Base-by-base conservation (phyloP, 2,888 invertebrate genomes). In the Kryphioiulus occultus region DNA sequence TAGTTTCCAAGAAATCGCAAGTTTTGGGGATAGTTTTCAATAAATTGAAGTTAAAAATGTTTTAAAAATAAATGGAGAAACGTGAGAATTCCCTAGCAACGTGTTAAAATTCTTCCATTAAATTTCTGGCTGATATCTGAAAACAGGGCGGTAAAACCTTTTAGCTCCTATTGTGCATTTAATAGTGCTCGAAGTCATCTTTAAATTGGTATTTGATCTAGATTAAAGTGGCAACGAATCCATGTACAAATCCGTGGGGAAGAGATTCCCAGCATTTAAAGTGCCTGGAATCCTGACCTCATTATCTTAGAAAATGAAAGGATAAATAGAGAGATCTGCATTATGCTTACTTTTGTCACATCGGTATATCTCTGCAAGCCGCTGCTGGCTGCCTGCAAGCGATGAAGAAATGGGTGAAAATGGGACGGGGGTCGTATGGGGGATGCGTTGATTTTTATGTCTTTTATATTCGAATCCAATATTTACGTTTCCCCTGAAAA, bases 211-310 rank as follows among this genome's bases (percentile, higher is more conserved):
- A 5, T 53, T 53, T 53, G 53, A 53, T 53, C 53, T 53, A 53
- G 53, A 53, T 53, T 53, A 53, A 53, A 53, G 53, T 53, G 53
- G 53, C 53, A 53, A 53, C 53, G 53, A 53, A 53, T 53, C 53
- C 53, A 4, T 17, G 53, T 19, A 17, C 53, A 53, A 53, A 53
- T 53, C 53, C 53, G 19, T 19, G 2, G 53, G 53, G 53, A 53
- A 53, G 53, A n/a, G n/a, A 53, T 53, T 53, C 19, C 2, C 53
- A 53, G 53, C 19, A 53, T 53, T 53, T 53, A 53, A 53, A 53
- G 53, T 53, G 53, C 53, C 53, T 53, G 17, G 19, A 53, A 53
- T 53, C 53, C 53, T 53, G 53, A 53, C 53, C 53, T 53, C 53
- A 53, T 53, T 53, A 53, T 53, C 53, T 53, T 53, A 53, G 53